These are phyloP conservation scores for Cassiopea xamachana DNA, from an alignment of 30 jellyfish, hydroid and myxozoan genomes.

Conservation along the genomic window DNA sequence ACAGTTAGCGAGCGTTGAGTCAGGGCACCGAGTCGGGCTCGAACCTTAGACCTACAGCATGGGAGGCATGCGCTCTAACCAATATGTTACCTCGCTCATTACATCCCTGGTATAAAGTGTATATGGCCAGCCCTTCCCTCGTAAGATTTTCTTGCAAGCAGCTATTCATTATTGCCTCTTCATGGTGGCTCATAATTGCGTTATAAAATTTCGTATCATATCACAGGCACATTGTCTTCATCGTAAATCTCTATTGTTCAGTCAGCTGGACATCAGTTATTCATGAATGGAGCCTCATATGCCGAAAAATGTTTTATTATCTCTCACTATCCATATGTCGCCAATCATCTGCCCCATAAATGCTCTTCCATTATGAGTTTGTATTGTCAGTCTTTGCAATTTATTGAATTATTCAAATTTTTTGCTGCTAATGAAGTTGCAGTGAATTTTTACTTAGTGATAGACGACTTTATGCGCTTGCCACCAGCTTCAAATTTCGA, in stretches of 20 bases:
- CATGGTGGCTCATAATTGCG: not conserved
- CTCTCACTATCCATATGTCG: not conserved
- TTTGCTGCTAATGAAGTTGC: not conserved
- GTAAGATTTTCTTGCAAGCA: not conserved
- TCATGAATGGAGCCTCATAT: not conserved
- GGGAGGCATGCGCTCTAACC: too few relatives aligned
- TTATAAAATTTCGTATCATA: not conserved
- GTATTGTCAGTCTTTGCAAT: not conserved
- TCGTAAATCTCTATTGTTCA: not conserved
- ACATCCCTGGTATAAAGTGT: not conserved
- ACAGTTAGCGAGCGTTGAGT: too few relatives aligned
- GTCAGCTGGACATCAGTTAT: not conserved
- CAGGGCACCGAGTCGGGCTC: too few relatives aligned
- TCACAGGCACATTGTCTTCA: not conserved
- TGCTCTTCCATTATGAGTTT: not conserved
- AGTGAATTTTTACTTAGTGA: too few relatives aligned
- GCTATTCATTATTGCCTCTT: not conserved
- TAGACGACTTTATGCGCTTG: too few relatives aligned
- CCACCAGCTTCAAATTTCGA: too few relatives aligned
- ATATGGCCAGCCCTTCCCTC: not conserved
- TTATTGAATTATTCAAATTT: not conserved
- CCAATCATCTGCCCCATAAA: not conserved
- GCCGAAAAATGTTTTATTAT: not conserved
- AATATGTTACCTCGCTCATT: not conserved
- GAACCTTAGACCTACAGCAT: too few relatives aligned